These are phyloP conservation scores for Carcharodon carcharias DNA, from an alignment of 2,797 vertebrate genomes.

Conservation along the genomic window DNA sequence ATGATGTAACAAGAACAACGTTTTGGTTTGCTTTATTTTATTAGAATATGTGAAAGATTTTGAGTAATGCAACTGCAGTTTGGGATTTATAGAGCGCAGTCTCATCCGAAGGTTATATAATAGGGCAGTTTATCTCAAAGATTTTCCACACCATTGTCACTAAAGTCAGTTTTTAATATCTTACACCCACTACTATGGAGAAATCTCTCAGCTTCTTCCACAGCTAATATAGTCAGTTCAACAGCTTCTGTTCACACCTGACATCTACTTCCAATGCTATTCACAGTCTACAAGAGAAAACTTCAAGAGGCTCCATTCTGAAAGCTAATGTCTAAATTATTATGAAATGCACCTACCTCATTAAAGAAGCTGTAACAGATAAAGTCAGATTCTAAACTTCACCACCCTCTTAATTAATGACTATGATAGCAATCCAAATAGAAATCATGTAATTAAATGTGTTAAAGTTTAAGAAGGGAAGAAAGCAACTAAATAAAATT, in stretches of 20 bases:
- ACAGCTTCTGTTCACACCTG: conserved; percentile 77
- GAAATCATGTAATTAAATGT: conserved; percentile 82
- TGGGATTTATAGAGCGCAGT: background rate
- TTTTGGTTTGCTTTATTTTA: conserved; percentile 1
- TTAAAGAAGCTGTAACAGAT: conserved; percentile 78
- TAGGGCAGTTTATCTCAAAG: conserved; percentile 13
- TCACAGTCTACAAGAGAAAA: conserved; percentile 72
- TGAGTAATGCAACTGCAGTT: background rate
- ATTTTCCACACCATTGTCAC: conserved; percentile 27
- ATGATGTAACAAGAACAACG: background rate
- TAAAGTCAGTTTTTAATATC: conserved; percentile 51
- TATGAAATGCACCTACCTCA: conserved; percentile 72
- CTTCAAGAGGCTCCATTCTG: conserved; percentile 72
- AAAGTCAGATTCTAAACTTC: conserved; percentile 74
- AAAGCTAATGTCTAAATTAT: conserved; percentile 69
- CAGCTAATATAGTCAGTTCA: conserved; percentile 61
- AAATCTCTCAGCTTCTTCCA: conserved; percentile 60
- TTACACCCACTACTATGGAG: conserved; percentile 62
- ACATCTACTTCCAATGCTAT: conserved; percentile 84
- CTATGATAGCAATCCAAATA: conserved; percentile 77
- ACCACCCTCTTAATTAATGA: conserved; percentile 84
- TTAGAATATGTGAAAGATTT: background rate
- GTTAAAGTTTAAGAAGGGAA: conserved; percentile 78
- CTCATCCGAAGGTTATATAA: background rate
- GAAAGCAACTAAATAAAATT: conserved; percentile 53